Evolutionary conservation across 2,888 invertebrate species (phyloP), one percentile per base, ranked within the genome.

Genomic region (Blastobasis adustella): DNA sequence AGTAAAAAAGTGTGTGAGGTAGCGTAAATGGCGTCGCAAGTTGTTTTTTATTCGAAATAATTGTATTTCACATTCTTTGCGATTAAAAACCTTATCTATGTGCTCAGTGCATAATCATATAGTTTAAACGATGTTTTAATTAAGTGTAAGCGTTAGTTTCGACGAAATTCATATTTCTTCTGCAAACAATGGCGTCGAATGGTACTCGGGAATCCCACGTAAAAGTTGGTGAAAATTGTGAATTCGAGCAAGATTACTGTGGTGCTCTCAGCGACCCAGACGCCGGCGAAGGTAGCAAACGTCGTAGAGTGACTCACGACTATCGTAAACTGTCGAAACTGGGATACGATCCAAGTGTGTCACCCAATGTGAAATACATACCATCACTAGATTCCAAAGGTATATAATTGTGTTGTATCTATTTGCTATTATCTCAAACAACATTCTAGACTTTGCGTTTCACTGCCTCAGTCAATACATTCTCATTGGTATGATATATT

Each of bases 11-110:
- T 80, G 73, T 78, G 67, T 67, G 71, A 78, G 74, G 75, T 75
- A 77, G 77, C 76, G 61, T 76, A 86, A 88, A 88, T 88, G 88
- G 88, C 88, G 88, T 87, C 88, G 83, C 79, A 81, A 79, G 80
- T 86, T 88, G 86, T 87, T 85, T 88, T 88, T 83, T 82, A 82
- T 73, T 76, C 72, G 61, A 69, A 72, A 75, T 73, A 71, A 78
- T 71, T 79, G 78, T 78, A 75, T 82, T 83, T 83, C 80, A 79
- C 66, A 62, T 67, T 71, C 53, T 62, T 62, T 62, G 69, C 65
- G 62, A 67, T 72, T 69, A 59, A 65, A 61, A 58, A 63, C 67
- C 62, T 62, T 68, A 59, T 67, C 63, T 57, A 54, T 62, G 63
- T 67, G 69, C 61, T 69, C 63, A 68, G 56, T 69, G 69, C 70